Percentiles rank a stretch among this genome's conserved stretches.
Evolutionary conservation across 1,140 invertebrate genomes (phyloP).

Genomic region (Epicauta chinensis): DNA sequence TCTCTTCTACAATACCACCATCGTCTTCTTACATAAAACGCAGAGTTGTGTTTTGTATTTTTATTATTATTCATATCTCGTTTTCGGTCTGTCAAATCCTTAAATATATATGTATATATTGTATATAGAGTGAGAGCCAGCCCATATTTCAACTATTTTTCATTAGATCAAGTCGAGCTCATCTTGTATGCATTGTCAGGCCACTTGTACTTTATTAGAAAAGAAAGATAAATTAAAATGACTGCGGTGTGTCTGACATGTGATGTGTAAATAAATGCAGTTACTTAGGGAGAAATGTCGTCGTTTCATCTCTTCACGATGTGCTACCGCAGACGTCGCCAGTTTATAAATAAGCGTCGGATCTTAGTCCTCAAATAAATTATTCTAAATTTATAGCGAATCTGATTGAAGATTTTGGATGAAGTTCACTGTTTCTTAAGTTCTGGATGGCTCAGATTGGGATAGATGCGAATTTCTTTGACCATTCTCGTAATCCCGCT

Average conservation of each 20-base stretch:
- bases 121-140: not conserved
- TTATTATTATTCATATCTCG: slow-evolving; percentile 25
- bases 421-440: too few relatives aligned
- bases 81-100: slow-evolving; percentile 22
- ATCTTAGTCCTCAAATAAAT: too few relatives aligned
- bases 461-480: too few relatives aligned
- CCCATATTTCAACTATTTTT: slow-evolving; percentile 27
- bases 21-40: too few relatives aligned
- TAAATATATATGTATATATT: too few relatives aligned
- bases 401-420: too few relatives aligned
- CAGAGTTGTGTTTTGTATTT: not conserved
- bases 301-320: not conserved
- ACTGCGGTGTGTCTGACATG: slow-evolving; percentile 18
- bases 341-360: slow-evolving; percentile 6
- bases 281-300: not conserved
- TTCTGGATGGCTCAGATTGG: too few relatives aligned
- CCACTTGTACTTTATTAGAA: slow-evolving; percentile 28
- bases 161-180: slow-evolving; percentile 19
- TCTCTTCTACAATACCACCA: too few relatives aligned
- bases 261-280: slow-evolving; percentile 21
- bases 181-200: slow-evolving; percentile 25
- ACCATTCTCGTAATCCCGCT: too few relatives aligned
- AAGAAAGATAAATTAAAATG: slow-evolving; percentile 27
- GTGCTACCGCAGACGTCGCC: slow-evolving; percentile 9
- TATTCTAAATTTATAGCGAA: too few relatives aligned